A percentile compares a stretch with the other conserved stretches of the same genome.
Conservation (phyloP, 2,113 vertebrate species). For the Daubentonia madagascariensis region DNA sequence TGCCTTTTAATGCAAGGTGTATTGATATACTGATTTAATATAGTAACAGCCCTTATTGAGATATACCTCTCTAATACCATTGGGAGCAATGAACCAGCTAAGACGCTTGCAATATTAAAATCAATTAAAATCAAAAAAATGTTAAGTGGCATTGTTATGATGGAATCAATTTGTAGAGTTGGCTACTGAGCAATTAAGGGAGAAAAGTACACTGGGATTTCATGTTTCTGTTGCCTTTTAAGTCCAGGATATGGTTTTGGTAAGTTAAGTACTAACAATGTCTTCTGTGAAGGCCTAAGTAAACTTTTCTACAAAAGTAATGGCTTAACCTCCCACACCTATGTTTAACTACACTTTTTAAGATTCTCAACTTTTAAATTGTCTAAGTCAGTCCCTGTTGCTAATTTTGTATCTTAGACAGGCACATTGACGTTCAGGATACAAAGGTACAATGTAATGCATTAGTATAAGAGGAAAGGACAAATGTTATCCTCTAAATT, state of each 20-base stretch:
- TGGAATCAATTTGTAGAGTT: slow-evolving; percentile 51
- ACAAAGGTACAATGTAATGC: too few relatives aligned
- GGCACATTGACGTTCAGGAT: neutral
- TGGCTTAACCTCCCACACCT: neutral
- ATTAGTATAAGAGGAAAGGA: neutral
- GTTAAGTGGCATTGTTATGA: slow-evolving; percentile 28
- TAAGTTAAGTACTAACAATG: neutral
- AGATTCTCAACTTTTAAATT: neutral
- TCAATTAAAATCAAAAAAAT: slow-evolving; percentile 62
- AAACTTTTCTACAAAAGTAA: neutral
- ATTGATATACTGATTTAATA: slow-evolving; percentile 69
- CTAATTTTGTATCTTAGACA: neutral
- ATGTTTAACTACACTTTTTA: neutral
- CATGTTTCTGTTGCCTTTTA: neutral
- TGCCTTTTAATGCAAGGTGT: slow-evolving; percentile 64
- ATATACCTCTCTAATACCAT: slow-evolving; percentile 37
- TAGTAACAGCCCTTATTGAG: slow-evolving; percentile 47
- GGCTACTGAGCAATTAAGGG: neutral
- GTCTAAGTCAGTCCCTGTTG: neutral
- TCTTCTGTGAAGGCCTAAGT: neutral
- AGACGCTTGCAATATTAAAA: slow-evolving; percentile 74
- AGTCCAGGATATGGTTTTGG: too few relatives aligned
- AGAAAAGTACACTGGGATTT: neutral
- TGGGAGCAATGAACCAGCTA: neutral
- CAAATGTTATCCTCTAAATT: neutral